phyloP scores from a whole-genome alignment of 2,113 vertebrate genomes.

The Haemorhous mexicanus region DNA sequence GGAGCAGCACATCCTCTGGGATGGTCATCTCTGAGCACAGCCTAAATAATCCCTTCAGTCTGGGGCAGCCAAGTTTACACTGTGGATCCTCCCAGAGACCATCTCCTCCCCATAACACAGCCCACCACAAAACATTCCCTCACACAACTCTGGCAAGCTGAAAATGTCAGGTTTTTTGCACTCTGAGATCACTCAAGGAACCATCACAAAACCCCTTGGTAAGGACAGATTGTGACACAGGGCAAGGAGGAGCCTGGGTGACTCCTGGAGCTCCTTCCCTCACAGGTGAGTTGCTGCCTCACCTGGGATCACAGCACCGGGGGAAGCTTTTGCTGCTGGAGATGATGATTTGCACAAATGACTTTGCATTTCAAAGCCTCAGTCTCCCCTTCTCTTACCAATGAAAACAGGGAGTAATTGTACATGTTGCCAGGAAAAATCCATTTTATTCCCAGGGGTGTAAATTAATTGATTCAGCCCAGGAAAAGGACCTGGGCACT shows the following conservation, averaged over 20 bases:
- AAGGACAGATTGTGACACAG: no score
- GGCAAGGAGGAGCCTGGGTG: neutral
- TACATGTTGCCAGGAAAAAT: neutral
- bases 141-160: neutral
- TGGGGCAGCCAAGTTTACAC: neutral
- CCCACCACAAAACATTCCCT: neutral
- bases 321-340: neutral
- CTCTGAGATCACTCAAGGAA: no score
- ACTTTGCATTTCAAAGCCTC: slow-evolving; percentile 56
- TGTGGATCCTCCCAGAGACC: neutral
- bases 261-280: neutral
- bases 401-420: slow-evolving; percentile 8
- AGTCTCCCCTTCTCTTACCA: neutral
- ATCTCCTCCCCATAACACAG: neutral
- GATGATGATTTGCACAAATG: neutral
- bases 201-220: no score
- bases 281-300: neutral
- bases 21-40: neutral
- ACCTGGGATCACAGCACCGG: neutral
- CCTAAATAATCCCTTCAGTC: fast-evolving
- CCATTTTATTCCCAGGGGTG: slow-evolving; percentile 22
- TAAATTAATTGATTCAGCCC: slow-evolving; percentile 38
- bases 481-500: slow-evolving; percentile 26
- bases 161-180: neutral
- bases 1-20: neutral